Base-by-base conservation (phyloP, 23 tunicate species). In the Pegea sp. region DNA sequence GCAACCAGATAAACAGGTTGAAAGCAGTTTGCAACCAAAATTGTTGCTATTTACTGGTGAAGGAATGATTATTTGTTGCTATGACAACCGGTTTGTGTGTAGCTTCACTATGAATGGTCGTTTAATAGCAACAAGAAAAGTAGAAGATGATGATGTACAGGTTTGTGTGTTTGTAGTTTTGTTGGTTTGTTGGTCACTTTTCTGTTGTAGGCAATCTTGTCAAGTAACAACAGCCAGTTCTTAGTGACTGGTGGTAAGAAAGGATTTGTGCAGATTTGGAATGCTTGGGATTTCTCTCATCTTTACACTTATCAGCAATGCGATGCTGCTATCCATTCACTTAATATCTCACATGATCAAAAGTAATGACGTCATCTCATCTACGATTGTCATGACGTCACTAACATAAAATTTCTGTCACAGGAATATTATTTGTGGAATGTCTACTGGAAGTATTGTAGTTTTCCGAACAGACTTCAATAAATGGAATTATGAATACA, bases 101-200 rank as follows among this genome's bases (percentile, higher is more conserved):
- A 84, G 60, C 61, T 84, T 62, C 63, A 84, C 95, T 7, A 84
- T 84, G 95, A 84, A 84, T 34, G 95, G 95, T 29, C 48, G 95
- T 30, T 38, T 52, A n/a, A 52, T 84, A 38, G 62, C 72, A 22
- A 50, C 31, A 42, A 61, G 52, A 26, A 48, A n/a, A 24, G 48
- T 84, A 19, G 76, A 73, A 22, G 84, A 68, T 60, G 65, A 70
- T 31, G 28, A 69, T 18, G 84, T 84, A 50, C 46, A 38, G 16
- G 46, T 38, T 38, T 38, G 46, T 38, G 20, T 51, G 7, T 51
- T 16, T 21, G 8, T 18, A n/a, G n/a, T 51, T 51, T 56, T 6
- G 60, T 25, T 56, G 44, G 44, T 18, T 18, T 56, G 43, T 6
- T 21, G 43, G 46, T 8, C 16, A 38, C 11, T 38, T 38, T 38